A percentile compares a stretch with the other conserved stretches of the same genome.
These are phyloP conservation scores for Oasisia sp. DNA, from an alignment of 2,888 invertebrate genomes.

Conservation along the genomic window DNA sequence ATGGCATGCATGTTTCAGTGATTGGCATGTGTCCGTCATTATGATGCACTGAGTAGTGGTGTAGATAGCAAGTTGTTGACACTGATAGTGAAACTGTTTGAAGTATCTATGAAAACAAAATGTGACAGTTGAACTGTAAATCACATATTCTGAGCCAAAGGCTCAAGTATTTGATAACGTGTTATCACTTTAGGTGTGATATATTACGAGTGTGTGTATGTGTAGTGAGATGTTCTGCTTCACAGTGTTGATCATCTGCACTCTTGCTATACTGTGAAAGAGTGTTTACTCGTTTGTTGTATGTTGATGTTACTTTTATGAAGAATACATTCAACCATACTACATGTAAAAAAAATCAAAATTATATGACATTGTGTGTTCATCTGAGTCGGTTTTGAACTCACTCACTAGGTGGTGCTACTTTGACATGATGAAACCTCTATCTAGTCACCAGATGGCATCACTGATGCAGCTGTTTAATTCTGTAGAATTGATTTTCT, in stretches of 20 bases:
- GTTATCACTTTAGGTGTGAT: background rate
- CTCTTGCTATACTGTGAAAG: background rate
- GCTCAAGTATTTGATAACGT: background rate
- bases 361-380: background rate
- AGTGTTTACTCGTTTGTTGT: background rate
- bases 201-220: background rate
- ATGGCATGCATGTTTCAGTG: background rate
- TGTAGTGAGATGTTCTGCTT: background rate
- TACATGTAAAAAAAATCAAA: background rate
- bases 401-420: background rate
- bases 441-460: background rate
- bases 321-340: background rate
- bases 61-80: background rate
- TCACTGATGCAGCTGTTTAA: background rate
- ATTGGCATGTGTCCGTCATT: background rate
- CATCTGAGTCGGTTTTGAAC: background rate
- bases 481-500: background rate
- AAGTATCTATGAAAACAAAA: background rate
- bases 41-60: background rate
- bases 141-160: background rate
- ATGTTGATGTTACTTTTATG: background rate
- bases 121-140: background rate
- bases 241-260: background rate
- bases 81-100: background rate
- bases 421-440: background rate